Evolutionary conservation across 2,113 vertebrate genomes (phyloP), one percentile per base, ranked within the genome.

Genomic region (Fregetta grallaria): DNA sequence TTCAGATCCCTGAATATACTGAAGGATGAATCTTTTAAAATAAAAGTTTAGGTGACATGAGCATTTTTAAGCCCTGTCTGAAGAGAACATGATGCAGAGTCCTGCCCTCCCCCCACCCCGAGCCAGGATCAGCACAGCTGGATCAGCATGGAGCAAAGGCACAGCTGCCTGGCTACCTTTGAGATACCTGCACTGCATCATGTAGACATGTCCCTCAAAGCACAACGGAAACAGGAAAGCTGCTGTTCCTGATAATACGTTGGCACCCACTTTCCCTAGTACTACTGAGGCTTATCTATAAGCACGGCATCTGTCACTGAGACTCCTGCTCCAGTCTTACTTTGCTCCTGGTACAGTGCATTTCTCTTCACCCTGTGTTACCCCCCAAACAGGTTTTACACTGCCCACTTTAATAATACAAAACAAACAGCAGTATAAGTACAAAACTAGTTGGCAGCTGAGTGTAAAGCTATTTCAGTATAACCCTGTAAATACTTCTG

Each of bases 151-250:
- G 79, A 86, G 19, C 47, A 8, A 56, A 59, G 34, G 50, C 67
- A 55, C 66, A 87, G 86, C 85, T 68, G 75, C 44, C 49, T 26
- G 23, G 62, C 34, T 94, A 72, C 68, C 36, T 34, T 21, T 4
- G 10, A n/a, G 16, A 4, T 47, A 68, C 17, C 86, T 76, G 86
- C 63, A 63, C 75, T 63, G 63, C 50, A 71, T 55, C 67, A 66
- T 7, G 10, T 36, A 88, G 38, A 58, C 49, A 16, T 1, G 11
- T 15, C 65, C 50, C 42, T 85, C 77, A 84, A 29, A 71, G 11
- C 13, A 67, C 78, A 47, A 88, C 49, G 82, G 34, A 92, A 90
- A 73, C n/a, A 92, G 78, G 71, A 94, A 94, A 91, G 73, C 84
- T 89, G 84, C 76, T 83, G 55, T 82, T 92, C 49, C 59, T 87